Conservation (phyloP, 2,797 vertebrate species). For the Myotis myotis region DNA sequence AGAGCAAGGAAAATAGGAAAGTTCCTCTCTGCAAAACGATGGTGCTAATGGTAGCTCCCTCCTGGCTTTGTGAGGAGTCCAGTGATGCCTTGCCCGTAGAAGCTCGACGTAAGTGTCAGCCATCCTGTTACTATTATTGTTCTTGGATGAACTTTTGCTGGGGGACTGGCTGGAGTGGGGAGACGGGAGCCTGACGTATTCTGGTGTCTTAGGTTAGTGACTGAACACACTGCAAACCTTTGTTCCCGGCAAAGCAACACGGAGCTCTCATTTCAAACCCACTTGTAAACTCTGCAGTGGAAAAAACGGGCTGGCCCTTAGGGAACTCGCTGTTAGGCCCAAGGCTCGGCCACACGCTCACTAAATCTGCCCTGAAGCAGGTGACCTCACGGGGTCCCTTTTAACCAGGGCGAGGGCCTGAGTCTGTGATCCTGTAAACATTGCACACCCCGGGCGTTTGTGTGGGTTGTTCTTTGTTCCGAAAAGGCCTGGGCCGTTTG, state of each 20-base stretch:
- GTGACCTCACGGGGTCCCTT: conserved; percentile 61
- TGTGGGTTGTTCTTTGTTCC: conserved; percentile 77
- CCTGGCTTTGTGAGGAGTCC: not conserved
- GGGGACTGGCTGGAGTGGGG: not conserved
- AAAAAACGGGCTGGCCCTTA: conserved; percentile 60
- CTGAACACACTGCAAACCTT: conserved; percentile 75
- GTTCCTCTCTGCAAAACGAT: not conserved
- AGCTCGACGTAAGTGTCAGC: not conserved
- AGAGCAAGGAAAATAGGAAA: not conserved
- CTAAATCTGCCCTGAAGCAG: conserved; percentile 45
- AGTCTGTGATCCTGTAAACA: conserved; percentile 56
- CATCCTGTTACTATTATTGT: conserved; percentile 7
- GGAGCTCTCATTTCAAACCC: conserved; percentile 66
- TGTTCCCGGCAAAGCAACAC: conserved; percentile 68
- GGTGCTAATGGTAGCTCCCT: not conserved
- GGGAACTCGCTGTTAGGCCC: conserved; percentile 41
- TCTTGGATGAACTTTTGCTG: conserved; percentile 61
- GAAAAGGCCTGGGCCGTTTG: conserved; percentile 55
- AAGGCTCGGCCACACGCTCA: conserved; percentile 21
- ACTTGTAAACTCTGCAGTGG: conserved; percentile 74
- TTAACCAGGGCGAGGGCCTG: conserved; percentile 1
- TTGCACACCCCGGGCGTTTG: conserved; percentile 63
- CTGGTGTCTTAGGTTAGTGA: conserved; percentile 65
- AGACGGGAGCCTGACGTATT: conserved; percentile 60
- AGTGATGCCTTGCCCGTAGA: not conserved